Conservation (phyloP, 1,140 invertebrate species). For the Drosophila lacteicornis region DNA sequence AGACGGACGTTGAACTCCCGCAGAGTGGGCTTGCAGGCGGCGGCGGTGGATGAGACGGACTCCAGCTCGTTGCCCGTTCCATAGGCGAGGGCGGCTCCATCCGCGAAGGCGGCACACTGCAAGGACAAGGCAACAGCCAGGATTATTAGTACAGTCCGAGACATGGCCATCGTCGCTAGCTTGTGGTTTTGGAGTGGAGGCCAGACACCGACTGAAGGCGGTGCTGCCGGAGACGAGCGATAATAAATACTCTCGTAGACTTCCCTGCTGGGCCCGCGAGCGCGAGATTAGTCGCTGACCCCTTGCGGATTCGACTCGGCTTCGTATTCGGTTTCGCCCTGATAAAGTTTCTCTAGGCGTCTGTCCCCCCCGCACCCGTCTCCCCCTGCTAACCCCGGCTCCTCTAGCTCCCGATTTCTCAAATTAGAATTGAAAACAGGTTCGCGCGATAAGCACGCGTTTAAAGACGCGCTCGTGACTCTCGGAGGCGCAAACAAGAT, state of each 20-base stretch:
- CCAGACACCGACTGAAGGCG: conserved; percentile 50
- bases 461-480: conserved; percentile 55
- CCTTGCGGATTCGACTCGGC: conserved; percentile 51
- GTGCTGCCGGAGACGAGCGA: background rate
- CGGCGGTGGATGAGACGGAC: conserved; percentile 18
- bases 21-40: conserved; percentile 58
- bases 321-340: conserved; percentile 39
- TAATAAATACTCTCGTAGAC: conserved; percentile 35
- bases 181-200: conserved; percentile 12
- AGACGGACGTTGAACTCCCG: conserved; percentile 68
- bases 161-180: conserved; percentile 32
- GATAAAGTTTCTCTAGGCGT: conserved; percentile 52
- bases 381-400: background rate
- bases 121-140: conserved; percentile 55
- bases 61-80: conserved; percentile 60
- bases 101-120: conserved; percentile 72
- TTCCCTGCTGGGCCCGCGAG: conserved; percentile 14
- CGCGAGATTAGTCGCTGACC: conserved; percentile 46
- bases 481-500: conserved; percentile 60
- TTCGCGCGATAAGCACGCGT: conserved; percentile 62
- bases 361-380: background rate
- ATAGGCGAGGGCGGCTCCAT: conserved; percentile 54
- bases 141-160: conserved; percentile 63
- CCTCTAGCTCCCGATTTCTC: conserved; percentile 12
- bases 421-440: conserved; percentile 55